Base-by-base conservation (phyloP, 2,113 vertebrate species). In the Indicator indicator region DNA sequence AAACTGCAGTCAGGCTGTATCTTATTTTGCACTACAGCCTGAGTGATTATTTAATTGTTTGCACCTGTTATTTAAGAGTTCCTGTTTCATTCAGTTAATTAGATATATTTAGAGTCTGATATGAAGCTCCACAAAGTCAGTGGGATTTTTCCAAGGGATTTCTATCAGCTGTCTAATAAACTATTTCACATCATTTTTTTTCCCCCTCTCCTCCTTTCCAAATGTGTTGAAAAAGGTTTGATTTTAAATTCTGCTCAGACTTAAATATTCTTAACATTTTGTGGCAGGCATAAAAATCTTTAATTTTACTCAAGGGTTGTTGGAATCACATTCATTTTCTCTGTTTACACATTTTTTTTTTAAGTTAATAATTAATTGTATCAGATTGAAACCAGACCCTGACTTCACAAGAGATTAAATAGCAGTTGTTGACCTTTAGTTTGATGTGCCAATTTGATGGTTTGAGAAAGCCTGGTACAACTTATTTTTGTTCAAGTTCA, bases 341-440 rank as follows among this genome's bases (percentile, higher is more conserved):
- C 56, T 62, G 38, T 89, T 96, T 68, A 52, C 56, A 85, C 27
- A 30, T 13, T 27, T 1, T 38, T 38, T 89, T 83, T 56, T 28
- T 60, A 94, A 95, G 82, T 94, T 95, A 95, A 94, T 86, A 89
- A 93, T 91, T 55, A 91, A 89, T 80, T 89, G 20, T 48, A 80
- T 88, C 89, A 83, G 68, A 82, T 77, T 83, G 75, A 50, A 74
- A 87, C 13, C 62, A 93, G 56, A 67, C 19, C 26, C 19, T 20
- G 32, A 33, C 60, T 86, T 92, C 60, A 80, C 67, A 87, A 63
- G 40, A 90, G 52, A 96, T 94, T 88, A 93, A 93, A 93, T 18
- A 95, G 63, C 75, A 91, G 54, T 93, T 84, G 58, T 62, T 96
- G 96, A 97, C 96, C 91, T 96, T 97, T 94, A 93, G 71, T 82